Conservation (phyloP, 2,113 vertebrate genomes). For the Microtus montanus region DNA sequence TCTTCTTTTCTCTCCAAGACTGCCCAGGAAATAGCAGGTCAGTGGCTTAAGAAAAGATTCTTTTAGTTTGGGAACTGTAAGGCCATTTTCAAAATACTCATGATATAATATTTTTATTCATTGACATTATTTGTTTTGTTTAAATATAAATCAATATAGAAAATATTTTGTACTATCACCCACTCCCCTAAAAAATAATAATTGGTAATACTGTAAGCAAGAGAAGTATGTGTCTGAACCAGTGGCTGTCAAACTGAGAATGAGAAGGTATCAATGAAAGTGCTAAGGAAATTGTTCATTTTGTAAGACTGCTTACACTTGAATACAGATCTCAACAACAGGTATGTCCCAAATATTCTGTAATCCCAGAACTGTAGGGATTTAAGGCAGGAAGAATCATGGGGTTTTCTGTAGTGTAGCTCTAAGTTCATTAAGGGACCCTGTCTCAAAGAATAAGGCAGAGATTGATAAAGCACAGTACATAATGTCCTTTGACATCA, state of each 20-base stretch:
- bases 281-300: not conserved
- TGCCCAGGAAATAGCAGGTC: not conserved
- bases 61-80: not conserved
- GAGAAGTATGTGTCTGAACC: not conserved
- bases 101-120: not conserved
- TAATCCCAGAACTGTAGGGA: not conserved
- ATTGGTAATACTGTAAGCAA: not conserved
- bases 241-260: not conserved
- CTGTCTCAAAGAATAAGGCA: not conserved
- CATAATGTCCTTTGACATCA: not conserved
- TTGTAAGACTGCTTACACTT: not conserved
- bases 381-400: not conserved
- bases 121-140: not conserved
- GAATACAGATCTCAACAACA: not conserved
- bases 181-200: not conserved
- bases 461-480: not conserved
- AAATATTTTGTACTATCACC: not conserved
- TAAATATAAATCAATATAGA: not conserved
- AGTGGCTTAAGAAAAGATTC: not conserved
- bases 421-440: not conserved
- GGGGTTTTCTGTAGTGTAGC: not conserved
- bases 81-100: not conserved
- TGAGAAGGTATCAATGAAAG: not conserved
- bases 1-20: not conserved
- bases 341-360: not conserved